Evolutionary conservation across 2,113 vertebrate genomes (phyloP).

Genomic region (Phodopus roborovskii): DNA sequence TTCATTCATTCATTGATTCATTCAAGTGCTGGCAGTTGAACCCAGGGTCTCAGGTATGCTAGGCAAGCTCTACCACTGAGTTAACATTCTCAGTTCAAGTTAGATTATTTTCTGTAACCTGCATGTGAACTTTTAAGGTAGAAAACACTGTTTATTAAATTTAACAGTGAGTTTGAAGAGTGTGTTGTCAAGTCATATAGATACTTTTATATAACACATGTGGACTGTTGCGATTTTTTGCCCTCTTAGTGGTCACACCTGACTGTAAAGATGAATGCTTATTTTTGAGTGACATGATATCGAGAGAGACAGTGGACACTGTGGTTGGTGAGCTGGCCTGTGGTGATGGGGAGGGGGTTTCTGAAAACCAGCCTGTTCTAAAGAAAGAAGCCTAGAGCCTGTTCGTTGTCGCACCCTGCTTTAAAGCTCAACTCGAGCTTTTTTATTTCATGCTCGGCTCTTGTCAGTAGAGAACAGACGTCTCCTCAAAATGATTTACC

Average conservation of each 20-base stretch:
- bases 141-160: conserved; percentile 32
- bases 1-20: background rate
- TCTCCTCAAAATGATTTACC: conserved; percentile 39
- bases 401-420: background rate
- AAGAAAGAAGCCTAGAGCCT: background rate
- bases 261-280: background rate
- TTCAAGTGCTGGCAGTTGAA: background rate
- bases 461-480: conserved; percentile 45
- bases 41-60: background rate
- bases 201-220: background rate
- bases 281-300: conserved; percentile 2
- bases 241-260: background rate
- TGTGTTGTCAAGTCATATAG: background rate
- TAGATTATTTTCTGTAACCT: background rate
- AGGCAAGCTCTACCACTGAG: background rate
- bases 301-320: background rate
- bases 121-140: background rate
- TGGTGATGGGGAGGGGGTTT: background rate
- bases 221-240: background rate
- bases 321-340: background rate
- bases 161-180: background rate
- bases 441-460: conserved; percentile 29
- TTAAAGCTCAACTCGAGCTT: conserved; percentile 12
- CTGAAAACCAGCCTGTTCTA: conserved; percentile 8
- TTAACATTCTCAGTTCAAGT: background rate